Conservation (phyloP, 2,888 invertebrate genomes). For the Coelopa pilipes region DNA sequence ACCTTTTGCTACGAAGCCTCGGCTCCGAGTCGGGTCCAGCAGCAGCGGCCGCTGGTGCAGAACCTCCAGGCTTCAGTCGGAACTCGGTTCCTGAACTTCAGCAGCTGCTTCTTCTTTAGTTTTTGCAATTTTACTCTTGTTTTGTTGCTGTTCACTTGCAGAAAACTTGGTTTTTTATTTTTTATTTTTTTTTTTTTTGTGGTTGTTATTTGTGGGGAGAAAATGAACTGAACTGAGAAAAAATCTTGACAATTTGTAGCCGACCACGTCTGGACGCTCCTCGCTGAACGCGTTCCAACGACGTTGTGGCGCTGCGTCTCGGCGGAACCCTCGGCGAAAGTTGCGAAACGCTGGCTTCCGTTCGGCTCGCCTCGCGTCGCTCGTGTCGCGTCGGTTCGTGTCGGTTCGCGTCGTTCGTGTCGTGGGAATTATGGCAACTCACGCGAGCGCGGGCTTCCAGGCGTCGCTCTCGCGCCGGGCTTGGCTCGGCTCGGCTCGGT, state of each 20-base stretch:
- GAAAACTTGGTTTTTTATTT: not conserved
- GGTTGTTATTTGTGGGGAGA: no score
- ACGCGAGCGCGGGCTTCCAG: not conserved
- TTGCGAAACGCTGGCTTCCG: not conserved
- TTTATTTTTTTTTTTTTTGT: not conserved
- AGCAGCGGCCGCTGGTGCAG: conserved; percentile 5
- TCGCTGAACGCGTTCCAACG: conserved; percentile 33
- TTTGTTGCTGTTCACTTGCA: conserved; percentile 30
- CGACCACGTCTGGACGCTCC: conserved; percentile 15
- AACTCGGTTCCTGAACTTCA: conserved; percentile 34
- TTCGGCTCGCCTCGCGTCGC: no score
- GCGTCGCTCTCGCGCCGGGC: no score
- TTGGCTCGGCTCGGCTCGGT: no score
- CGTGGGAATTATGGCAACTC: not conserved
- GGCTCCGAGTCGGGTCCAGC: not conserved
- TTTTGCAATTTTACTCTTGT: conserved; percentile 22
- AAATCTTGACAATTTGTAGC: not conserved
- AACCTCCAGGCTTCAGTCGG: conserved; percentile 24
- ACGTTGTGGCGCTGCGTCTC: conserved; percentile 19
- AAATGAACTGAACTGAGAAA: not conserved
- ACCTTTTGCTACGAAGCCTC: not conserved
- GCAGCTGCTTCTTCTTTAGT: conserved; percentile 35
- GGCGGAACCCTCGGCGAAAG: not conserved
- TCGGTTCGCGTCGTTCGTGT: not conserved
- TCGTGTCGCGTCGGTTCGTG: no score